Percentiles rank a stretch among this genome's conserved stretches.
phyloP scores from a whole-genome alignment of 2,113 vertebrate species.

The Nansenia antarctica region DNA sequence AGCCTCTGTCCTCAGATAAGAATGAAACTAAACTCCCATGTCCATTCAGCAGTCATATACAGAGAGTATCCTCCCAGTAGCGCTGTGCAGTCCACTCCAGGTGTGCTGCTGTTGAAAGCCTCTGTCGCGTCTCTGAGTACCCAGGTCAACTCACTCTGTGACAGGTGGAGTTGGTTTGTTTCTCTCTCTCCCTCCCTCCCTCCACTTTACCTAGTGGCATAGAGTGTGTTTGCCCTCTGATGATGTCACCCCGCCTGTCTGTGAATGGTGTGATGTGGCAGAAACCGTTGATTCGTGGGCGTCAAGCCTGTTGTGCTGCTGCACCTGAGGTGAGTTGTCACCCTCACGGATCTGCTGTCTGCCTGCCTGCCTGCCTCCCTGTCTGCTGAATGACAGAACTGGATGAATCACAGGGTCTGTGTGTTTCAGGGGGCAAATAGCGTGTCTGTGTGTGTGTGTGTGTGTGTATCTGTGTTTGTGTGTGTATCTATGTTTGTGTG shows the following conservation, averaged over 20 bases:
- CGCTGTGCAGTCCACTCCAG: slow-evolving; percentile 20
- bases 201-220: background rate
- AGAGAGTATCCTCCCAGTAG: slow-evolving; percentile 4
- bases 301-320: slow-evolving; percentile 27
- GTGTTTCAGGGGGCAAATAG: too few species aligned
- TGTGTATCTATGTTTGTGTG: background rate
- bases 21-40: too few species aligned
- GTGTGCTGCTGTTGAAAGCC: slow-evolving; percentile 50
- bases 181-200: background rate
- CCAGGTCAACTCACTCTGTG: slow-evolving; percentile 49
- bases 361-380: too few species aligned
- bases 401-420: too few species aligned
- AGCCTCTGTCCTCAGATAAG: slow-evolving; percentile 3
- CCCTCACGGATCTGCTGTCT: slow-evolving; percentile 5
- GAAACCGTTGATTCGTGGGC: slow-evolving; percentile 33
- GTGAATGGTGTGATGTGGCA: slow-evolving; percentile 6
- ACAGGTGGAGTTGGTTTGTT: slow-evolving; percentile 26
- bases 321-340: slow-evolving; percentile 15
- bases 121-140: slow-evolving; percentile 16
- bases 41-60: background rate
- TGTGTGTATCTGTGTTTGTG: slow-evolving; percentile 23
- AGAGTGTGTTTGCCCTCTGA: slow-evolving; percentile 17
- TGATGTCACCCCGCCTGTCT: slow-evolving; percentile 30
- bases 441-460: background rate
- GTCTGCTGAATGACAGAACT: too few species aligned